Base-by-base conservation (phyloP, 1,140 invertebrate genomes). In the Drosophila bifasciata region DNA sequence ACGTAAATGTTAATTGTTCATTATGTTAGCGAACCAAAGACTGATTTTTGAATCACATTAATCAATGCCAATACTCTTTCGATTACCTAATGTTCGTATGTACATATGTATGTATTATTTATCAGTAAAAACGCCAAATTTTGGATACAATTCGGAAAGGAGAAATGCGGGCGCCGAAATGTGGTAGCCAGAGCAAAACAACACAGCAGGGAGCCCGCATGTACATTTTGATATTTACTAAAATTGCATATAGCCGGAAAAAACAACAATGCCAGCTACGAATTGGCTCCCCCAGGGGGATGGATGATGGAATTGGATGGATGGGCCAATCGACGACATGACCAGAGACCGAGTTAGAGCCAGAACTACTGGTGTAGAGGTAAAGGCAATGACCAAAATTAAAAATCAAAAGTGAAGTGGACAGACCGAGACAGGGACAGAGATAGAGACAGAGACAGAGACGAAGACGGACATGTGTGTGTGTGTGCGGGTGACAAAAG, bases 331-430 rank as follows among this genome's bases (percentile, higher is more conserved):
- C 11, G 32, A 17, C 39, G 6, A 62, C 28, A 51, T 52, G 45
- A 7, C 32, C 58, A 25, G 16, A 40, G n/a, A 61, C 48, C n/a
- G n/a, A n/a, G n/a, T n/a, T 23, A 25, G 21, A 45, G 1, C 8
- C 3, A 46, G 23, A 39, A 19, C 15, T 25, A n/a, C 36, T 48
- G 19, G 25, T 36, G 25, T 36, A 63, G 52, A 19, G 45, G 19
- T 70, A 50, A 21, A 79, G 76, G 56, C 75, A 84, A 86, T 86
- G 81, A 86, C 76, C 62, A 45, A 80, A 85, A 85, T 86, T 76
- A 86, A 68, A 76, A 84, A 80, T 76, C 63, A 79, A 79, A 51
- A 69, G 56, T 48, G 56, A 55, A 49, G 46, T 55, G 36, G 28
- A 40, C 36, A 25, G 25, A 28, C 11, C 16, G 16, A 51, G n/a